Evolutionary conservation across 2,797 vertebrate species (phyloP).

Genomic region (Sebastes flavidus): DNA sequence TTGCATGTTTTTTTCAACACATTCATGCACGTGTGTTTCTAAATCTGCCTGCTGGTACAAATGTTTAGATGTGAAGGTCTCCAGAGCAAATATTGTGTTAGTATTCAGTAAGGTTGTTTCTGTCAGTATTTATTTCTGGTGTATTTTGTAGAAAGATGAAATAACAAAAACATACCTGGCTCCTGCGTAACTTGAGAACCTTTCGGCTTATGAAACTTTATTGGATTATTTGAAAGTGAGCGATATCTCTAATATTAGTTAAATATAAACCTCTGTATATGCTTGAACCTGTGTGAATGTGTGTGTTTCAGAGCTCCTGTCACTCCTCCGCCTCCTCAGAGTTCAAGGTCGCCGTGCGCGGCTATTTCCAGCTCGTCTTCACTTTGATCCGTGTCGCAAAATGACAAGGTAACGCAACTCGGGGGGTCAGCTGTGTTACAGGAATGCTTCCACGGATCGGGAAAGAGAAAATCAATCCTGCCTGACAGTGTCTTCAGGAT

Average conservation of each 20-base stretch:
- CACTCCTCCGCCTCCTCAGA: conserved; percentile 20
- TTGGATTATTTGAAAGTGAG: neutral
- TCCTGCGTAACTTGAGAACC: neutral
- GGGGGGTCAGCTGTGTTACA: conserved; percentile 93
- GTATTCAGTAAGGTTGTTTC: neutral
- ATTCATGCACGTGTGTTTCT: neutral
- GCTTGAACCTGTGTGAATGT: conserved; percentile 9
- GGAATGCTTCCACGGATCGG: conserved; percentile 88
- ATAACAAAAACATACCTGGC: neutral
- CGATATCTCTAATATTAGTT: neutral
- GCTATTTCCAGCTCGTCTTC: conserved; percentile 90
- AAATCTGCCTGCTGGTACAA: neutral
- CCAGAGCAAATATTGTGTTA: neutral
- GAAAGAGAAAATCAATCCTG: conserved; percentile 92
- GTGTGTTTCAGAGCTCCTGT: conserved; percentile 12
- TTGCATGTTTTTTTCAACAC: neutral
- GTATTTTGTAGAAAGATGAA: neutral
- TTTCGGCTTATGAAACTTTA: neutral
- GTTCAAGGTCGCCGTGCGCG: conserved; percentile 53
- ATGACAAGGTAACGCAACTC: conserved; percentile 96
- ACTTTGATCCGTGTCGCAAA: conserved; percentile 90
- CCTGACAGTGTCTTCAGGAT: conserved; percentile 97
- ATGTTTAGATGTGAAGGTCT: neutral
- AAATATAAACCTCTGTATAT: neutral
- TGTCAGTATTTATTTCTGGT: neutral